Base-by-base conservation (phyloP, 2,888 invertebrate genomes). In the Eutolmus rufibarbis region DNA sequence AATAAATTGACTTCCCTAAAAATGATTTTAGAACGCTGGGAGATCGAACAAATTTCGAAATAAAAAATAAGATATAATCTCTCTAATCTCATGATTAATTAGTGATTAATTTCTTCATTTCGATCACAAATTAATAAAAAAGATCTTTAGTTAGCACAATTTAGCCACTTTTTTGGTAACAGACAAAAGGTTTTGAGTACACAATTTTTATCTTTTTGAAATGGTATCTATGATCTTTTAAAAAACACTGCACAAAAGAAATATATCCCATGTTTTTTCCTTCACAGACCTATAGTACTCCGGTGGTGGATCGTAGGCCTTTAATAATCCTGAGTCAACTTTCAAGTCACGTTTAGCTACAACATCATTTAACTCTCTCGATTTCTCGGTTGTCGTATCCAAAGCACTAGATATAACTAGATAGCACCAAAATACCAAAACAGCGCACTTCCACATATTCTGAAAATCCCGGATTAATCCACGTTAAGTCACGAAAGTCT, bases 251-350 rank as follows among this genome's bases (percentile, higher is more conserved):
- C 43, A 16, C 40, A 7, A 40, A n/a, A 8, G 12, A 66, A 23
- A 66, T 12, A 66, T 23, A 56, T 56, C 56, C 19, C 3, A 56
- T 19, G 3, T 1, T 51, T n/a, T 34, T n/a, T 2, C 40, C 14
- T 57, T 66, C 66, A 66, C 88, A 28, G 51, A 88, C 88, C 88
- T 88, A n/a, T 88, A 88, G 79, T 78, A 88, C 34, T 88, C 88
- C 12, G 88, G 86, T 66, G 86, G 77, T 78, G 87, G 88, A 78
- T 88, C 88, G 16, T 76, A 85, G n/a, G 34, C 46, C 46, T 88
- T 88, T 5, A 86, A 51, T n/a, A 81, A 28, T 43, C 37, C 86
- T 7, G 16, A 19, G 1, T 88, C 88, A 19, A 46, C 28, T 43
- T 88, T 88, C 3, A 88, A 34, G 76, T 88, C 88, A 77, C 88